A percentile compares a stretch with the other conserved stretches of the same genome.
Conservation (phyloP, 2,888 invertebrate genomes). For the Zygothrica quintamaculata region DNA sequence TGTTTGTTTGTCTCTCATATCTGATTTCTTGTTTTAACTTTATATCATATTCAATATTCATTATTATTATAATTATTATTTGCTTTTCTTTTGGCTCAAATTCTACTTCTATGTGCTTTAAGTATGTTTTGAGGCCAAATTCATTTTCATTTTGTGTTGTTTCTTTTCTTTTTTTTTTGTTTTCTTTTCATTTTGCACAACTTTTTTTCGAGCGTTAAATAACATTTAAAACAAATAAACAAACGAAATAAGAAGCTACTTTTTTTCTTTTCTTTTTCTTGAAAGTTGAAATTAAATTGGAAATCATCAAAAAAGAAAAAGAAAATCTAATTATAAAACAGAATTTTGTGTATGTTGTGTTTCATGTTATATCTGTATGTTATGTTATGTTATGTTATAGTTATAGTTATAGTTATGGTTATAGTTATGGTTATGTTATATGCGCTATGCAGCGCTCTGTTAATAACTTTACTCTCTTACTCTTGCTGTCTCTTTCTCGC, state of each 20-base stretch:
- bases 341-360: constrained; percentile 12
- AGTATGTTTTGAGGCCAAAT: constrained; percentile 71
- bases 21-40: constrained; percentile 5
- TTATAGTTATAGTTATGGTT: too few relatives aligned
- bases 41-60: constrained; percentile 12
- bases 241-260: constrained; percentile 29
- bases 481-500: constrained; percentile 13
- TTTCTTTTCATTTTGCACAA: constrained; percentile 40
- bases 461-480: constrained; percentile 34
- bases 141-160: constrained; percentile 14
- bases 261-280: too few relatives aligned
- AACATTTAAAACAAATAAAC: constrained; percentile 35
- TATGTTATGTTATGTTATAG: too few relatives aligned
- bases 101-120: constrained; percentile 65
- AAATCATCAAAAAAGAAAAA: constrained; percentile 22
- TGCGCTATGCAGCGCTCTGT: constrained; percentile 62
- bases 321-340: constrained; percentile 8
- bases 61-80: constrained; percentile 16
- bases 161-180: constrained; percentile 21
- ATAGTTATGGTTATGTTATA: too few relatives aligned
- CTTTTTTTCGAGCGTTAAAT: constrained; percentile 40
- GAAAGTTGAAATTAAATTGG: constrained; percentile 9
- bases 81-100: constrained; percentile 61
- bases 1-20: constrained; percentile 37
- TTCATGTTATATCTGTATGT: constrained; percentile 40